These are phyloP conservation scores for Ichneumoninae sp. DNA, from an alignment of 2,888 invertebrate genomes.

Conservation along the genomic window DNA sequence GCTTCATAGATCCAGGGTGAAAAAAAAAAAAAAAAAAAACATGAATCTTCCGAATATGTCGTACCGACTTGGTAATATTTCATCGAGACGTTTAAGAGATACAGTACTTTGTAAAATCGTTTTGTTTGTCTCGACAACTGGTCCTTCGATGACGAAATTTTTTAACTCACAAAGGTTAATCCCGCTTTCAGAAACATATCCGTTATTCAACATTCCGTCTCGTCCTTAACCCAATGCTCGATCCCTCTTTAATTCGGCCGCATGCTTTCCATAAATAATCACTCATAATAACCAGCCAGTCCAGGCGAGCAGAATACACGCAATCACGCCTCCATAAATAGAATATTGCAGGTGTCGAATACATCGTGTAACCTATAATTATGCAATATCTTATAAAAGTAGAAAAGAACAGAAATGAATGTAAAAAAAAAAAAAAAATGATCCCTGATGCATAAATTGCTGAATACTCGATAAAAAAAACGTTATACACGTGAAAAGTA, in stretches of 20 bases:
- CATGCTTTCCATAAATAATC: neutral
- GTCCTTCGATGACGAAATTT: neutral
- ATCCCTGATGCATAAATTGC: neutral
- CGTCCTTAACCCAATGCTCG: neutral
- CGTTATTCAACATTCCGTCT: neutral
- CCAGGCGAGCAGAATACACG: neutral
- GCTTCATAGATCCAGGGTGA: neutral
- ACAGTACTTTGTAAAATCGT: neutral
- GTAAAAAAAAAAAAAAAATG: neutral
- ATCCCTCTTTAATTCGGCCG: neutral
- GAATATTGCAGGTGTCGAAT: neutral
- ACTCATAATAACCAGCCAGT: neutral
- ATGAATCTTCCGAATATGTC: neutral
- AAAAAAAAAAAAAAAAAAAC: neutral
- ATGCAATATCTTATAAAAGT: neutral
- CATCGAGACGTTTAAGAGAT: too few relatives aligned
- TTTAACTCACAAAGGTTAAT: neutral
- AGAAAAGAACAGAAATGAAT: neutral
- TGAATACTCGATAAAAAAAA: conserved; percentile 2
- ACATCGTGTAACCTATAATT: neutral
- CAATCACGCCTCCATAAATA: conserved; percentile 15
- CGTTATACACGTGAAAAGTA: neutral
- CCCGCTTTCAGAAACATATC: neutral
- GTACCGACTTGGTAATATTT: too few relatives aligned
- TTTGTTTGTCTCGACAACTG: neutral